Evolutionary conservation across 2,888 invertebrate species (phyloP), one percentile per base, ranked within the genome.

Genomic region (Hedya salicella): DNA sequence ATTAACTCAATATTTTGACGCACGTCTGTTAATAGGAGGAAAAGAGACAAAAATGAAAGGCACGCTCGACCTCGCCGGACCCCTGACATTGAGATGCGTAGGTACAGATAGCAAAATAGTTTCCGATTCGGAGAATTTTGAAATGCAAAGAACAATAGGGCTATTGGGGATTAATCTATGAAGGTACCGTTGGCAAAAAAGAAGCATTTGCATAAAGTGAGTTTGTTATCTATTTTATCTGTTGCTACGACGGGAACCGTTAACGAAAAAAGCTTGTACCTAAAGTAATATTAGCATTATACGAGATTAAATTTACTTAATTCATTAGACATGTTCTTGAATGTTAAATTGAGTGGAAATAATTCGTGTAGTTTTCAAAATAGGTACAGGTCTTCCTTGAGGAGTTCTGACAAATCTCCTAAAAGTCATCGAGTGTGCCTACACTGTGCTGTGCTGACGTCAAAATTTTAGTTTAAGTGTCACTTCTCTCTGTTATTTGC

Each of bases 61-160:
- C 32, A 39, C 54, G 25, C 69, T 65, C 67, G 68, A 68, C 62
- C 61, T 64, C 50, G 63, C 52, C 50, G 14, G 64, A 69, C 70
- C 70, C 70, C 54, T 69, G 70, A 70, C 70, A 70, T 70, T 68
- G 52, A 69, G 67, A 57, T 53, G 59, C 42, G 67, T 25, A 36
- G 36, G 36, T 67, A 69, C 25, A 32, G 69, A 63, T 66, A 63
- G 67, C 65, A 65, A 65, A 65, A 65, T 65, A 65, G 65, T 46
- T 60, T 13, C 36, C 21, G 36, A 46, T 65, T 59, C 62, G 25
- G 42, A 46, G 56, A 62, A 56, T 56, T 57, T 16, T n/a, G 30
- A 42, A 44, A 57, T 36, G 62, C 44, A 53, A 21, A 30, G 36
- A 57, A 62, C 62, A 67, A 67, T 65, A 57, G 65, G 50, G 59